Conservation (phyloP, 2,113 vertebrate species). For the Pseudorhombus dupliciocellatus region DNA sequence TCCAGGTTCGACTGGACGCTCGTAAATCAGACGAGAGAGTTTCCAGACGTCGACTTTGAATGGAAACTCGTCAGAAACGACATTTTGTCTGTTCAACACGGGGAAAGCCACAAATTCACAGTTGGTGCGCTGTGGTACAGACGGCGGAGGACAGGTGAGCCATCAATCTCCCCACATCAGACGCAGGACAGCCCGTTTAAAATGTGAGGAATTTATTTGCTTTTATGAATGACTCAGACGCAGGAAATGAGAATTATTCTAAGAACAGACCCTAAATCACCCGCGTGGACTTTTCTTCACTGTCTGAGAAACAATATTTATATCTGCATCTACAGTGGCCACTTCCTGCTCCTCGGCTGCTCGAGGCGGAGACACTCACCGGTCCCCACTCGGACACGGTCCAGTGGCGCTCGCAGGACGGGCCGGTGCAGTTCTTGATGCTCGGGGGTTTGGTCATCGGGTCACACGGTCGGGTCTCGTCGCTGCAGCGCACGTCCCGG, state of each 20-base stretch:
- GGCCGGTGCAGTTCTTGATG: conserved; percentile 91
- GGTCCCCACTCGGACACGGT: conserved; percentile 96
- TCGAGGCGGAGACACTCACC: conserved; percentile 83
- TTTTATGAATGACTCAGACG: conserved; percentile 1
- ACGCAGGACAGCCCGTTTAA: not conserved
- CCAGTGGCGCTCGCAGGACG: conserved; percentile 95
- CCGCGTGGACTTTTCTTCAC: not conserved
- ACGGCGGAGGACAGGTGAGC: not conserved
- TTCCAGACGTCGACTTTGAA: conserved; percentile 31
- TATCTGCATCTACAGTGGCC: not conserved
- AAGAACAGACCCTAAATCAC: not conserved
- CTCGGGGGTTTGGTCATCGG: conserved; percentile 80
- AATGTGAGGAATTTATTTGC: not conserved
- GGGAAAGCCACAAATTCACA: conserved; percentile 22
- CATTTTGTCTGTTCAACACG: conserved; percentile 11
- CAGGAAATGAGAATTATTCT: not conserved
- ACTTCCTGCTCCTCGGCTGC: too few species aligned
- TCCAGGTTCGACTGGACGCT: not conserved
- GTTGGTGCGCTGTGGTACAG: not conserved
- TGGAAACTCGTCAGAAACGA: conserved; percentile 18
- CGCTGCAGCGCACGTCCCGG: conserved; percentile 93
- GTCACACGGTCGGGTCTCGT: conserved; percentile 89
- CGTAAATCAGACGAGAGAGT: conserved; percentile 26
- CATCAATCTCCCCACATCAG: not conserved
- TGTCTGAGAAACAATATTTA: not conserved